phyloP scores from a whole-genome alignment of 2,113 vertebrate species.

The Caretta caretta region DNA sequence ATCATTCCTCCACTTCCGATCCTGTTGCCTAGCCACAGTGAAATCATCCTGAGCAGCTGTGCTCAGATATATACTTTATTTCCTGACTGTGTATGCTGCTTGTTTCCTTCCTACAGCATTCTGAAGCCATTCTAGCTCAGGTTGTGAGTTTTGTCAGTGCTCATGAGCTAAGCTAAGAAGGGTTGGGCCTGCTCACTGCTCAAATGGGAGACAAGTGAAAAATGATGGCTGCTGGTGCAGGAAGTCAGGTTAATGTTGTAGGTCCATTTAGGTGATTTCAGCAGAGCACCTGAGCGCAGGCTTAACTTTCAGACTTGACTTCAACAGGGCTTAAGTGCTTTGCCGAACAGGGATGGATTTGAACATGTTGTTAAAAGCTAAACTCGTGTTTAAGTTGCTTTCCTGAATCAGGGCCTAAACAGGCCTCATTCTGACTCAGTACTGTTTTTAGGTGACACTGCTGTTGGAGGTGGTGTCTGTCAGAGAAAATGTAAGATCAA shows the following conservation, averaged over 20 bases:
- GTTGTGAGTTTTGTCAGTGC: not conserved
- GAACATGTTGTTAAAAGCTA: rapidly evolving
- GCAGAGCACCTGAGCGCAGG: not conserved
- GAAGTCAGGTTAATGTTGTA: rapidly evolving
- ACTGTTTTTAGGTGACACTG: not conserved
- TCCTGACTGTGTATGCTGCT: not conserved
- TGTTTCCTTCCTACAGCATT: not conserved
- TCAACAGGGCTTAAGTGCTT: not conserved
- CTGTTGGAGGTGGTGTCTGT: not conserved
- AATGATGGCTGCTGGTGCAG: not conserved
- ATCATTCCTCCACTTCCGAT: slow-evolving; percentile 66
- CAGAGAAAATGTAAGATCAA: rapidly evolving
- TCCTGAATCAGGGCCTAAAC: not conserved
- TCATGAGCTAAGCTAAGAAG: not conserved
- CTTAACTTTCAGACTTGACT: not conserved
- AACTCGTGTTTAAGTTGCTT: rapidly evolving
- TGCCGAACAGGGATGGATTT: not conserved
- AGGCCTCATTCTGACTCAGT: rapidly evolving
- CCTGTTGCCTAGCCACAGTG: slow-evolving; percentile 67
- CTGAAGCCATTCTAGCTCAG: not conserved
- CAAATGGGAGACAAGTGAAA: not conserved
- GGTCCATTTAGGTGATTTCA: not conserved
- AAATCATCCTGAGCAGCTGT: slow-evolving; percentile 49
- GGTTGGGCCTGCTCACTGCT: not conserved
- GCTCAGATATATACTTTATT: not conserved